These are phyloP conservation scores for Arbacia lixula DNA, from an alignment of 53 echinoderm and acorn worm species.

Conservation along the genomic window DNA sequence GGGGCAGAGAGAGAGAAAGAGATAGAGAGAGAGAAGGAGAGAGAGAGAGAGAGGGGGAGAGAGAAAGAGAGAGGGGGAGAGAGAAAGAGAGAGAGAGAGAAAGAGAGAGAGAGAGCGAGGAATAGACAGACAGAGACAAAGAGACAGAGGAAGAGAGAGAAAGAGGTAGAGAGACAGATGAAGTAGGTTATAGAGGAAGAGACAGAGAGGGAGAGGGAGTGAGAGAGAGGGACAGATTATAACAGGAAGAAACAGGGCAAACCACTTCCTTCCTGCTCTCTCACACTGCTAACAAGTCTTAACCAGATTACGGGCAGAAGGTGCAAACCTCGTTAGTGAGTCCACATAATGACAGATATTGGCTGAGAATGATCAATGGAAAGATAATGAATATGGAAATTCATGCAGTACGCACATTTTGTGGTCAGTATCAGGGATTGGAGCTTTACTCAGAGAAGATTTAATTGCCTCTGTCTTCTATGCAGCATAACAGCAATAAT, in stretches of 20 bases:
- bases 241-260: conserved; percentile 17
- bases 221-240: conserved; percentile 4
- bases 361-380: neutral
- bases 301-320: conserved; percentile 3
- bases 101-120: neutral
- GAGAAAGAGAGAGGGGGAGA: neutral
- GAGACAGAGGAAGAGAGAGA: too few species aligned
- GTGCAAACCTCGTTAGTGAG: conserved; percentile 19
- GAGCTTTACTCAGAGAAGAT: too few species aligned
- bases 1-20: too few species aligned
- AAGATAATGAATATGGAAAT: too few species aligned
- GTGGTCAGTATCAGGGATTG: too few species aligned
- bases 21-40: neutral
- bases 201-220: neutral
- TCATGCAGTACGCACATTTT: too few species aligned
- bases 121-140: too few species aligned
- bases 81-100: too few species aligned
- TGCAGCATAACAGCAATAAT: too few species aligned
- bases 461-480: too few species aligned
- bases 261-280: conserved; percentile 14
- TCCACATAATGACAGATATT: neutral
- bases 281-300: conserved; percentile 5
- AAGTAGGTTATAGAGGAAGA: too few species aligned
- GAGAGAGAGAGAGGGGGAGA: neutral
- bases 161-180: neutral